Evolutionary conservation across 2,888 invertebrate genomes (phyloP), one percentile per base, ranked within the genome.

Genomic region (Myopa tessellatipennis): DNA sequence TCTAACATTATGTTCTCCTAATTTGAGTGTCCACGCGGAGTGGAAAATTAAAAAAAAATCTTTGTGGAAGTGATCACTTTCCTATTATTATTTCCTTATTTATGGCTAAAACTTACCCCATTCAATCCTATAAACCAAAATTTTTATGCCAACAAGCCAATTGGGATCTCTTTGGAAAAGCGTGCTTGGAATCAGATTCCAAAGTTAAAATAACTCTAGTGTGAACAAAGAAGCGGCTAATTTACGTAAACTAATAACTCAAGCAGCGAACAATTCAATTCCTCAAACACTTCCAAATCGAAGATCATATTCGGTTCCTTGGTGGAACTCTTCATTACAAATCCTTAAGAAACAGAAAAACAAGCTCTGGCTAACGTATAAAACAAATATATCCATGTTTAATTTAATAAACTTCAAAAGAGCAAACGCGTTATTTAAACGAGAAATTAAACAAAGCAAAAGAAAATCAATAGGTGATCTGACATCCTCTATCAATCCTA

Each of bases 1-100:
- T 26, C 6, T 81, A 14, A 72, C 80, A 1, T 81, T 80, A 14
- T 76, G 76, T 61, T 76, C 79, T 10, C 40, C 78, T 10, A 4
- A n/a, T 16, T 14, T 79, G 12, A 67, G 58, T 58, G n/a, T 45
- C 7, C 38, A 65, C 12, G 18, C 50, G 12, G 12, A 71, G 18
- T 79, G 77, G 72, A 52, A 70, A 12, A 52, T 36, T n/a, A 14
- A 14, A 63, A 16, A 38, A 67, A 14, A 34, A 71, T n/a, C 34
- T 40, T 78, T 72, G 4, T 36, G 76, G 76, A 1, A 79, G 79
- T 34, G 78, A 78, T 12, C 63, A 79, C 50, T 78, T 69, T 10
- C 77, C 78, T 4, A 76, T 79, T 2, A 68, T 77, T n/a, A 67
- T 76, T 16, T 60, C 58, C 0, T 14, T 78, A 12, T 75, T 61